Conservation (phyloP, 2,888 invertebrate species). For the Dendrolimus houi region DNA sequence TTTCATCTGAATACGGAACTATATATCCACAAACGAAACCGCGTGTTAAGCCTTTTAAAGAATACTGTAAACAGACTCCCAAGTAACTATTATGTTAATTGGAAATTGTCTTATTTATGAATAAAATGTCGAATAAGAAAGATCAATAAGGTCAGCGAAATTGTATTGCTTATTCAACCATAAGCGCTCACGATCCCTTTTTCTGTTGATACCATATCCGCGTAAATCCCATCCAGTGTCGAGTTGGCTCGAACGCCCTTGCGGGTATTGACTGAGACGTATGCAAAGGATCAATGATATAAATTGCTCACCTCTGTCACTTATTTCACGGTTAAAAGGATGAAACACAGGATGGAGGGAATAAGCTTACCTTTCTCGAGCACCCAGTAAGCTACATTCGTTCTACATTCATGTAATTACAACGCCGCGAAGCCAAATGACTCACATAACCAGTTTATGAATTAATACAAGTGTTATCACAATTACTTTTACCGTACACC, state of each 20-base stretch:
- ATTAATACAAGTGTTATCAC: background rate
- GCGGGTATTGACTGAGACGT: conserved; percentile 61
- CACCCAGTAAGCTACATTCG: conserved; percentile 15
- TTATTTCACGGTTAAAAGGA: conserved; percentile 50
- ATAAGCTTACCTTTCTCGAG: background rate
- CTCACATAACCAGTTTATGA: conserved; percentile 1
- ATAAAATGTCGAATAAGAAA: too few species aligned
- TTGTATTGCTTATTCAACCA: background rate
- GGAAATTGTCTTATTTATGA: too few species aligned
- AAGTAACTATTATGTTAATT: too few species aligned
- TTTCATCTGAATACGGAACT: too few species aligned
- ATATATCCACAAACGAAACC: too few species aligned
- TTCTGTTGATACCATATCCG: conserved; percentile 38
- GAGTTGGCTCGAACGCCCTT: conserved; percentile 21
- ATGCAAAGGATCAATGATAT: conserved; percentile 70
- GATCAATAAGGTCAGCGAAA: background rate
- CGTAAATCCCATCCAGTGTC: conserved; percentile 46
- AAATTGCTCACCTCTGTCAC: conserved; percentile 59
- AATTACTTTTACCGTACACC: background rate
- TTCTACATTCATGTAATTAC: conserved; percentile 47
- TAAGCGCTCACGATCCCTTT: conserved; percentile 21
- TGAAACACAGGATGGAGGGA: conserved; percentile 3
- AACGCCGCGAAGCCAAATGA: conserved; percentile 29
- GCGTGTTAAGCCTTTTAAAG: too few species aligned
- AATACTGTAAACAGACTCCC: too few species aligned